These are phyloP conservation scores for Loxodonta africana DNA, from an alignment of 2,113 vertebrate species.

Conservation along the genomic window DNA sequence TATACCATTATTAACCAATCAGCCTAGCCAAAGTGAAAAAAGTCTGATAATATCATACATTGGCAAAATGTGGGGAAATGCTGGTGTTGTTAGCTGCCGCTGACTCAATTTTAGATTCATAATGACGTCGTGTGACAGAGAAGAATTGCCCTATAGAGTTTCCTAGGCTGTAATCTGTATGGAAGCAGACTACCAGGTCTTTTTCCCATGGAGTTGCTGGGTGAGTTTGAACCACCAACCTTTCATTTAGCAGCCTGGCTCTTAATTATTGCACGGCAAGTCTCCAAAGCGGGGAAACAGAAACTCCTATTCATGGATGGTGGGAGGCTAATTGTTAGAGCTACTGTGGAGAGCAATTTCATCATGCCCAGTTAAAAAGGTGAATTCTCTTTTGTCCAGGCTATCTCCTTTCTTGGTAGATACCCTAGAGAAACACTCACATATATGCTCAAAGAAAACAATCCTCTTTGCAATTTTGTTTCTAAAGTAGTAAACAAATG, in stretches of 20 bases:
- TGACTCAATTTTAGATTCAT: too few relatives aligned
- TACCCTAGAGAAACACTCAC: background rate
- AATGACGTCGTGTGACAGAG: too few relatives aligned
- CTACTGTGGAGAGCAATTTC: background rate
- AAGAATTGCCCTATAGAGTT: too few relatives aligned
- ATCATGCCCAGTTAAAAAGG: background rate
- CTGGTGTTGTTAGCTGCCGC: too few relatives aligned
- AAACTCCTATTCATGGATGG: background rate
- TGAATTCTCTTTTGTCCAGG: background rate
- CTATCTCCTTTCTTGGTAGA: background rate
- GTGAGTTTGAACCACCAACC: too few relatives aligned
- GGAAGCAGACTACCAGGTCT: too few relatives aligned
- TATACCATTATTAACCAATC: background rate
- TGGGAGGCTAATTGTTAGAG: background rate
- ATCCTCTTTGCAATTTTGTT: background rate
- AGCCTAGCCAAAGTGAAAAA: background rate
- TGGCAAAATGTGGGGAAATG: background rate
- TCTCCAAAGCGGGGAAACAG: background rate
- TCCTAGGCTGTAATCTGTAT: too few relatives aligned
- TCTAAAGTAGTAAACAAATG: background rate
- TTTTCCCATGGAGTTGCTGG: too few relatives aligned
- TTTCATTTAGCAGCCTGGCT: too few relatives aligned
- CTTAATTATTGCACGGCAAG: too few relatives aligned
- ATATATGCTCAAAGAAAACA: background rate
- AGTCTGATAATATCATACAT: background rate